Base-by-base conservation (phyloP, 1,140 invertebrate genomes). In the Teleopsis dalmanni region DNA sequence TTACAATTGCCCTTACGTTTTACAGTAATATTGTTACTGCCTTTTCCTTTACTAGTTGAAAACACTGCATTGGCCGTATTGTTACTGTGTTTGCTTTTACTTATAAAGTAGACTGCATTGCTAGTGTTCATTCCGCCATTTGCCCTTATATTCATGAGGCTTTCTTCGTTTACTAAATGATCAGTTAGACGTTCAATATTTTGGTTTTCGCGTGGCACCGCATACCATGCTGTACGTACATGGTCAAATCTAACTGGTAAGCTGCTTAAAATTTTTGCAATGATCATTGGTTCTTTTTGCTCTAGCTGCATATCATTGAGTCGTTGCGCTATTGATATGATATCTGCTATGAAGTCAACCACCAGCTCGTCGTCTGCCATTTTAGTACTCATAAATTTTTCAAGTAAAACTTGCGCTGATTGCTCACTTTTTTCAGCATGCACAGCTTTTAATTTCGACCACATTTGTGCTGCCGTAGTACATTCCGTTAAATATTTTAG, bases 181-280 rank as follows among this genome's bases (percentile, higher is more conserved):
- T 47, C 41, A 8, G 50, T 51, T 23, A 51, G 18, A 18, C 26
- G 16, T 29, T 47, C 44, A 9, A 51, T 27, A 14, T 43, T 51
- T 40, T 47, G 31, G 10, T 51, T 36, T 21, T 27, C 26, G 7
- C 31, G 35, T 8, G 40, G 40, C 9, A 44, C 37, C 33, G 50
- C 19, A 34, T 47, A 43, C 44, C 44, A 51, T 14, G 36, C 37
- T 13, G 34, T 36, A 19, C 42, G 23, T 10, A 51, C 47, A 38
- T 48, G 47, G 29, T 48, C 35, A 40, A 36, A 47, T 13, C 21
- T 35, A 7, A 19, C 7, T 22, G 33, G 44, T 23, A 35, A 4
- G 19, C 44, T 34, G n/a, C 44, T 34, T 34, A 46, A n/a, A 22
- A 46, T 35, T 46, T 48, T 38, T 40, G 47, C n/a, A 21, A 27